These are phyloP conservation scores for Himalopsyche anomala DNA, from an alignment of 2,888 invertebrate species.

Conservation along the genomic window DNA sequence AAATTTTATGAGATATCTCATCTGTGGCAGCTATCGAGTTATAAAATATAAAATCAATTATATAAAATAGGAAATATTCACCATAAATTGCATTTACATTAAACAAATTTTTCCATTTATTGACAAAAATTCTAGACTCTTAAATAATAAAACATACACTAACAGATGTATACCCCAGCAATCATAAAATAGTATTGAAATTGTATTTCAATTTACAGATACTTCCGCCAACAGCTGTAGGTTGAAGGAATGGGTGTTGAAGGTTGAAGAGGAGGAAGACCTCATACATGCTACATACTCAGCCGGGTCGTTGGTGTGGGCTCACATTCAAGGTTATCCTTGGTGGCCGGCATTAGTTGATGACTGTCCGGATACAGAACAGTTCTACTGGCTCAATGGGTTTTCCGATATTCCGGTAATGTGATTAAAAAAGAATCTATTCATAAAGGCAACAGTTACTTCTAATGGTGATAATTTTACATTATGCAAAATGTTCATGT, in stretches of 20 bases:
- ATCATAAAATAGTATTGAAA: neutral
- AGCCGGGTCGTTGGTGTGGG: conserved; percentile 83
- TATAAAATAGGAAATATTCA: neutral
- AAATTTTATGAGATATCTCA: no score
- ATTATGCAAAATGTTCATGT: no score
- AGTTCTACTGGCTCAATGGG: conserved; percentile 78
- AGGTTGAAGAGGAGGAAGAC: conserved; percentile 74
- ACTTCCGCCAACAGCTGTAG: conserved; percentile 74
- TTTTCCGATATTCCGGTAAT: conserved; percentile 76
- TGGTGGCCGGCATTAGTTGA: conserved; percentile 87
- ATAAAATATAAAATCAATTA: neutral
- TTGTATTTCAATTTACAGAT: conserved; percentile 69
- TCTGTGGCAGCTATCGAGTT: no score
- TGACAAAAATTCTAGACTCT: no score
- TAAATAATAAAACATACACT: no score
- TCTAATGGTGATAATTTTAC: no score
- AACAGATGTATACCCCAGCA: no score
- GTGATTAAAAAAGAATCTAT: neutral
- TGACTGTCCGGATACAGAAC: conserved; percentile 80
- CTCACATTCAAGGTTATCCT: conserved; percentile 78
- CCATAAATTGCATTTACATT: no score
- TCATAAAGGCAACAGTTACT: no score
- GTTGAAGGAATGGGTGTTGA: conserved; percentile 73
- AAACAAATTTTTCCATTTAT: no score
- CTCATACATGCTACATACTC: conserved; percentile 79